phyloP scores from a whole-genome alignment of 2,888 invertebrate species.

The Craniophora ligustri region DNA sequence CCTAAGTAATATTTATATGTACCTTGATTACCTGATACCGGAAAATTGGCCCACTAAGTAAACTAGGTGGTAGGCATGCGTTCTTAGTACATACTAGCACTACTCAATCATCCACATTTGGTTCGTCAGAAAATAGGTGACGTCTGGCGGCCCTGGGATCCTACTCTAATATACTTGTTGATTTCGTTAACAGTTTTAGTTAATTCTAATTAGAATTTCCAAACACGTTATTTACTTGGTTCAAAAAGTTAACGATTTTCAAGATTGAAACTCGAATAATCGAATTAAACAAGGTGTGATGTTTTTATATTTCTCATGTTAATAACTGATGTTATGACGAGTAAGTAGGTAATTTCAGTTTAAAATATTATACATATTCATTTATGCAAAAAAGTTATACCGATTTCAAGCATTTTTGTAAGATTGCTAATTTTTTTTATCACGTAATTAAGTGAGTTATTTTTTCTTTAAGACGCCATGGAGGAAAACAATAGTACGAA shows the following conservation, averaged over 20 bases:
- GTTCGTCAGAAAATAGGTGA: too few relatives aligned
- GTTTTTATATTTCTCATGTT: slow-evolving; percentile 6
- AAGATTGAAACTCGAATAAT: slow-evolving; percentile 9
- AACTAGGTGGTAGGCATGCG: too few relatives aligned
- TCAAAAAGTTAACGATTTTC: slow-evolving; percentile 16
- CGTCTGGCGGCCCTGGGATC: too few relatives aligned
- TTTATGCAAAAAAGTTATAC: background rate
- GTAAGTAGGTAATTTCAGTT: slow-evolving; percentile 3
- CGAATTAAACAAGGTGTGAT: slow-evolving; percentile 9
- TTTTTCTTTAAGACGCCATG: background rate
- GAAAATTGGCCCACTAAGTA: too few relatives aligned
- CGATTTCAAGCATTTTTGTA: slow-evolving; percentile 5
- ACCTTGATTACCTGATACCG: too few relatives aligned
- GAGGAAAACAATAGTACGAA: background rate
- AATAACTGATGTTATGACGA: slow-evolving; percentile 4
- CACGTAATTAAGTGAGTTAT: background rate
- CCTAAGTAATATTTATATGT: too few relatives aligned
- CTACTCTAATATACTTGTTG: too few relatives aligned
- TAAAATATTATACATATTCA: slow-evolving; percentile 10
- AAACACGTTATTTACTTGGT: slow-evolving; percentile 4
- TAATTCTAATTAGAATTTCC: slow-evolving; percentile 1
- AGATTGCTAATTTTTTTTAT: slow-evolving; percentile 2
- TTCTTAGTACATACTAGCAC: too few relatives aligned
- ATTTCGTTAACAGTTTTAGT: slow-evolving; percentile 1
- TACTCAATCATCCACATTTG: too few relatives aligned